phyloP scores from a whole-genome alignment of 2,797 vertebrate species.

The Xiphorhynchus erythropygius region DNA sequence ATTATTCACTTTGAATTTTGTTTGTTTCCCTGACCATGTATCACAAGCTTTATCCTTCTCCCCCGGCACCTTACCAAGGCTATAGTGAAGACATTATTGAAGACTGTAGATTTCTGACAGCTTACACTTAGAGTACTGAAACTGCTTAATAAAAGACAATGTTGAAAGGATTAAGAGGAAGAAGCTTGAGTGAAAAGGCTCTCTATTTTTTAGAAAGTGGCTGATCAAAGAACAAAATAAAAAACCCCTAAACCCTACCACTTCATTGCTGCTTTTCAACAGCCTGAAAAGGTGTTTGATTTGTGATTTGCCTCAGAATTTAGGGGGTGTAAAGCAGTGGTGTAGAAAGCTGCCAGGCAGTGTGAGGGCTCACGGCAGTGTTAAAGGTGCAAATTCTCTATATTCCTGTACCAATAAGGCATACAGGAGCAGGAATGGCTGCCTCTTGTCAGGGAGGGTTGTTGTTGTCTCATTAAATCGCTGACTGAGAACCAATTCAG shows the following conservation, averaged over 20 bases:
- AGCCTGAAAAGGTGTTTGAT: not conserved
- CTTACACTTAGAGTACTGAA: not conserved
- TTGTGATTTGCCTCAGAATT: not conserved
- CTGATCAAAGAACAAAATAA: not conserved
- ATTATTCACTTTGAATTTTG: not conserved
- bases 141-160: not conserved
- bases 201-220: not conserved
- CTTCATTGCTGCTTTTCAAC: not conserved
- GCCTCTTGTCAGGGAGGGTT: not conserved
- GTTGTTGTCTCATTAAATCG: not conserved
- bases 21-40: not conserved
- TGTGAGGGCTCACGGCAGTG: not conserved
- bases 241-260: rapidly evolving
- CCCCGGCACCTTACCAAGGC: not conserved
- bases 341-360: not conserved
- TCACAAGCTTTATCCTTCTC: not conserved
- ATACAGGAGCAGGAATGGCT: not conserved
- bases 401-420: not conserved
- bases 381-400: not conserved
- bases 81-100: not conserved
- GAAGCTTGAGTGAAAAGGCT: not conserved
- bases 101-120: not conserved
- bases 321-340: not conserved
- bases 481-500: not conserved
- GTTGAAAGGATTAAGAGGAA: not conserved